Evolutionary conservation across 2,888 invertebrate genomes (phyloP).

Genomic region (Drosophila leonis): DNA sequence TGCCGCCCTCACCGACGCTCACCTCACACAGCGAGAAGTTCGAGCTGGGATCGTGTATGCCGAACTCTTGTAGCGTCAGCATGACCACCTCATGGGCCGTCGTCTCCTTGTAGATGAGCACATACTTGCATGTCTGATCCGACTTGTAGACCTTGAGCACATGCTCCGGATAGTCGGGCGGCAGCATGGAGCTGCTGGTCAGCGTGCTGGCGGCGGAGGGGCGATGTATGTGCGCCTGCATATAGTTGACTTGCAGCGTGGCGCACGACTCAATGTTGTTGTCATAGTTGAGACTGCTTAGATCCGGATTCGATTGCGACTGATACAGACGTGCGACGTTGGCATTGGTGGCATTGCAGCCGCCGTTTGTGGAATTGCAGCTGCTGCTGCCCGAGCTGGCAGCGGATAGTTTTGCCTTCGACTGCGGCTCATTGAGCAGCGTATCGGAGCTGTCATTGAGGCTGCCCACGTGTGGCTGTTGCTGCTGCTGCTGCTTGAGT

Average conservation of each 20-base stretch:
- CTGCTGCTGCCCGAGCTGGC: constrained; percentile 72
- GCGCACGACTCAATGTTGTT: constrained; percentile 86
- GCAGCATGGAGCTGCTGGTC: constrained; percentile 66
- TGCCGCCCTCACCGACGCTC: constrained; percentile 97
- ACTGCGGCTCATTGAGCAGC: constrained; percentile 63
- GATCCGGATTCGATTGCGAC: constrained; percentile 95
- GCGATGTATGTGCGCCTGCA: constrained; percentile 75
- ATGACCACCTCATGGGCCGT: constrained; percentile 97
- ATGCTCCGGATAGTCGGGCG: constrained; percentile 95
- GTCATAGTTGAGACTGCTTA: constrained; percentile 90
- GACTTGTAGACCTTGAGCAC: constrained; percentile 98
- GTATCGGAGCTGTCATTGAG: constrained; percentile 81
- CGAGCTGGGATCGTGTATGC: constrained; percentile 96
- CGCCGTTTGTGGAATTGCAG: constrained; percentile 60
- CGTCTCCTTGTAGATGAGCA: constrained; percentile 97
- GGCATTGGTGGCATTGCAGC: constrained; percentile 17
- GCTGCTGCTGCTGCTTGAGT: constrained; percentile 82
- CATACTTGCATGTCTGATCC: constrained; percentile 99
- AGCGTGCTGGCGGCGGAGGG: constrained; percentile 77
- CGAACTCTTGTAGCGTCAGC: constrained; percentile 98
- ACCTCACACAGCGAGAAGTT: constrained; percentile 98
- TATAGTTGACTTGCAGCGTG: constrained; percentile 86
- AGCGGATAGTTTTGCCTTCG: constrained; percentile 67
- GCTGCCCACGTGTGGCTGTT: constrained; percentile 53
- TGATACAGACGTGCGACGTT: constrained; percentile 87